phyloP scores from a whole-genome alignment of 2,888 invertebrate genomes.

The Sphecodes monilicornis region DNA sequence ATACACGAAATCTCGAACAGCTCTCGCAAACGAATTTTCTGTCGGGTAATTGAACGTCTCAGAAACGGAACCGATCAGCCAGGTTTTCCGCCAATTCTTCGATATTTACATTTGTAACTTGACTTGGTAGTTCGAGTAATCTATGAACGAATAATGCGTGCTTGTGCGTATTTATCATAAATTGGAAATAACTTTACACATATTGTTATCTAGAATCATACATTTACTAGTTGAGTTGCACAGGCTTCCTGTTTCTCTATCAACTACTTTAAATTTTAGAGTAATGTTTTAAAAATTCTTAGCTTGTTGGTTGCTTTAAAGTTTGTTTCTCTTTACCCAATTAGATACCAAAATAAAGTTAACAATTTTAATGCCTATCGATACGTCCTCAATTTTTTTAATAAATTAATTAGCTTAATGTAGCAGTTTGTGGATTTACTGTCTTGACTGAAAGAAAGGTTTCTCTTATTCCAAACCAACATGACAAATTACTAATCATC shows the following conservation, averaged over 20 bases:
- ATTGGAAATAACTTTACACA: background rate
- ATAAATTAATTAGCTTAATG: too few species aligned
- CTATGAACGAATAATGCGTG: background rate
- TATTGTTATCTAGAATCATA: background rate
- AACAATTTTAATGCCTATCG: too few species aligned
- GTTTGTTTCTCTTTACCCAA: too few species aligned
- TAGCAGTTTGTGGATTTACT: too few species aligned
- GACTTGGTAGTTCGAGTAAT: background rate
- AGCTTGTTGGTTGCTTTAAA: too few species aligned
- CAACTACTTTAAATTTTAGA: background rate
- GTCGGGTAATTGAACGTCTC: constrained; percentile 46
- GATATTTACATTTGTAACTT: background rate
- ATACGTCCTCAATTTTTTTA: too few species aligned
- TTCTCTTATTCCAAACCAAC: too few species aligned
- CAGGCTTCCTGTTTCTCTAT: background rate
- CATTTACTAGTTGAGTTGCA: too few species aligned
- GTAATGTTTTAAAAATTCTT: too few species aligned
- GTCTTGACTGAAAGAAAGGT: too few species aligned
- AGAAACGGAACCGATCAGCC: background rate
- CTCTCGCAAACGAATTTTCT: constrained; percentile 33
- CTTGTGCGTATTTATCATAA: background rate
- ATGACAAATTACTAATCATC: too few species aligned
- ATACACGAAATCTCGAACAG: constrained; percentile 21
- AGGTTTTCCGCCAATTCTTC: background rate
- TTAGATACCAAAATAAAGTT: too few species aligned